Evolutionary conservation across 2,888 invertebrate species (phyloP), one percentile per base, ranked within the genome.

Genomic region (Eilema depressum): DNA sequence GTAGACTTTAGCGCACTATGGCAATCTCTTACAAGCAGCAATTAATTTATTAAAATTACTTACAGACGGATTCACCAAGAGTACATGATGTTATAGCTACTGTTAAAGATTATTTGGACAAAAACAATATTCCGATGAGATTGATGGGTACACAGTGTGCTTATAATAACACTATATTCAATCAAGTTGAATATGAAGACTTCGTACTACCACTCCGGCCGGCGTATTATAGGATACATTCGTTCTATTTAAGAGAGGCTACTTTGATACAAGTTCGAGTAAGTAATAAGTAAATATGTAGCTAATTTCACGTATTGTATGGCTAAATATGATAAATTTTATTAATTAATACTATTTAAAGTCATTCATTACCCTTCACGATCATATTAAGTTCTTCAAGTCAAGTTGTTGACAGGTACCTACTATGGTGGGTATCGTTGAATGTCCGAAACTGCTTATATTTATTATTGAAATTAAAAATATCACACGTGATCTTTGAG

Each of bases 151-250:
- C 84, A 0, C 92, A 93, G 74, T 95, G 95, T 76, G 84, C 91
- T 4, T 87, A 91, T 68, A 95, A 94, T 71, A 88, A 83, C n/a
- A 91, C 93, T 0, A 80, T 75, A 11, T 90, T 86, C 65, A 85
- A 85, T 37, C 93, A 96, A 80, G 83, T 93, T 0, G 89, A 91
- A 72, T 95, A 95, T 68, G 97, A 97, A 88, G 96, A 97, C 85
- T 97, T 96, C 75, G 92, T 96, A 17, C 90, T 96, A 63, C 96
- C 96, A 0, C 90, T 92, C 30, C 86, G 96, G 71, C 92, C 95
- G 70, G 93, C 95, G 60, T 89, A 89, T 0, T 96, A 96, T 77
- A 92, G 95, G 57, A 93, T 96, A 70, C 96, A 95, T 83, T 94
- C 95, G 0, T 93, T 88, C 77, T 92, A 94, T 79, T 82, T 96